phyloP scores from a whole-genome alignment of 2,797 vertebrate genomes.

The Sternarchorhynchus goeldii region DNA sequence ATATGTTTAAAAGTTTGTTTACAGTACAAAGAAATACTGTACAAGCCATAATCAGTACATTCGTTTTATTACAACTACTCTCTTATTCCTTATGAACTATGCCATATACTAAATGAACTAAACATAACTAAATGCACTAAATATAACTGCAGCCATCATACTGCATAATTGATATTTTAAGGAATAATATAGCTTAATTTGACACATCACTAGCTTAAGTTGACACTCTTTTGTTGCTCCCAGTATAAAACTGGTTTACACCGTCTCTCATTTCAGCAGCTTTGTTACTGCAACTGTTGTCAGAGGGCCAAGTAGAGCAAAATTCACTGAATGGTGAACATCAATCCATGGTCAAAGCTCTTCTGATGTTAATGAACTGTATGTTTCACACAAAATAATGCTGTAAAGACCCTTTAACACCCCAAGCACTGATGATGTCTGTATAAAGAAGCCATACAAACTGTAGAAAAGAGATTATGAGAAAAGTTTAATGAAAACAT shows the following conservation, averaged over 20 bases:
- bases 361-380: neutral
- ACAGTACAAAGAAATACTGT: no score
- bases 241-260: neutral
- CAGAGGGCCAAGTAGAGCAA: slow-evolving; percentile 23
- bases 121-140: neutral
- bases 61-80: no score
- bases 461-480: neutral
- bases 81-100: neutral
- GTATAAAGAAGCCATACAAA: neutral
- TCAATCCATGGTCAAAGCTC: neutral
- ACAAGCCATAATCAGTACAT: no score
- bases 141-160: neutral
- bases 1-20: no score
- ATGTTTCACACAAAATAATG: neutral
- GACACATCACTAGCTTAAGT: slow-evolving; percentile 23
- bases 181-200: neutral
- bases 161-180: neutral
- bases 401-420: neutral
- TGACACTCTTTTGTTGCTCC: slow-evolving; percentile 12
- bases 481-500: neutral
- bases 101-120: neutral
- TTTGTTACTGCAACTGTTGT: slow-evolving; percentile 18
- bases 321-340: slow-evolving; percentile 1
- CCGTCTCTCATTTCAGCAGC: neutral
- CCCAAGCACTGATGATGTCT: neutral